Conservation (phyloP, 1,140 invertebrate genomes). For the Chironomus striatipennis region DNA sequence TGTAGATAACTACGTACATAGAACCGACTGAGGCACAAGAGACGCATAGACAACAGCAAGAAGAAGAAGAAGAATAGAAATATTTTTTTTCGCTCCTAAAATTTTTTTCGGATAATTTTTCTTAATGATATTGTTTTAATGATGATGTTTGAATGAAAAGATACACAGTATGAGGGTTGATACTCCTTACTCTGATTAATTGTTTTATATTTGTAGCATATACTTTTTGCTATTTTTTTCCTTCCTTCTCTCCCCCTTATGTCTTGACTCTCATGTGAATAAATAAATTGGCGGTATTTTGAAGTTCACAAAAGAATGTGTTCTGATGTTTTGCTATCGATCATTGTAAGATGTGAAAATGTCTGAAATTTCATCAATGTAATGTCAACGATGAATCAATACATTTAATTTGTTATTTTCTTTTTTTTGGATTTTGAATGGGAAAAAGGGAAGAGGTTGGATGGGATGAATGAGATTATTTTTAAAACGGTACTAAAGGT, state of each 20-base stretch:
- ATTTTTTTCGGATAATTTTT: neutral
- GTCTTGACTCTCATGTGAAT: neutral
- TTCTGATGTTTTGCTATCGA: neutral
- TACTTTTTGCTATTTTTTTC: too few species aligned
- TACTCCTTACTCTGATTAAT: neutral
- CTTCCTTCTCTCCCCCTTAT: too few species aligned
- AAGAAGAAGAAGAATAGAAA: neutral
- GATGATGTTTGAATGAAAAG: neutral
- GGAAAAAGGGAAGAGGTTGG: too few species aligned
- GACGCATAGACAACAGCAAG: too few species aligned
- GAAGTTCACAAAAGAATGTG: neutral
- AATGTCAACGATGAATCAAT: too few species aligned
- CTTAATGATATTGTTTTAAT: constrained; percentile 15
- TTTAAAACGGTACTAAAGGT: too few species aligned
- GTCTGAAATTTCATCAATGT: neutral
- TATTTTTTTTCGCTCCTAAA: neutral
- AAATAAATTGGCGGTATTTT: constrained; percentile 6
- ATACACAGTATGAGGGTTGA: neutral
- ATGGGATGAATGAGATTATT: too few species aligned
- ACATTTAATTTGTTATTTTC: too few species aligned
- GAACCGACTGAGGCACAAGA: neutral
- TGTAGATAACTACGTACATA: neutral
- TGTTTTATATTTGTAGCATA: neutral
- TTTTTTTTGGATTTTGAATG: too few species aligned
- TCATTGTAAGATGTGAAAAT: neutral